Conservation (phyloP, 64 coral and sea anemone genomes). For the Pocillopora damicornis region DNA sequence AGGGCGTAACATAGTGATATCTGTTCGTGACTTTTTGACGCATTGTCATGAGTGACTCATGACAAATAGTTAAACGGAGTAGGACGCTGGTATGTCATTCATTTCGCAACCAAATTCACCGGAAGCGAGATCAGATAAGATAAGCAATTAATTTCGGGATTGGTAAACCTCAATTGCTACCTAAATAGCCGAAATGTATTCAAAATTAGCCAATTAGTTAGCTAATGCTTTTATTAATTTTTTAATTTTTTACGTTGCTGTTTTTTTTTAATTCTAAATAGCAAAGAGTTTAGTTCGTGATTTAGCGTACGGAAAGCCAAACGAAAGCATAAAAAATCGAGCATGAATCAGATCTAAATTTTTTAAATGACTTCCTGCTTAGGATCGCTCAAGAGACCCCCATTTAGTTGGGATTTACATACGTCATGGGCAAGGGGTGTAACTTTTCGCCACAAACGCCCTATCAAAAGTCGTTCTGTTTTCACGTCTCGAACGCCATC, state of each 20-base stretch:
- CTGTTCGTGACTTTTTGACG: constrained; percentile 9
- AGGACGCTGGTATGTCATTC: neutral
- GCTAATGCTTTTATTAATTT: neutral
- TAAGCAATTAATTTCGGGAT: constrained; percentile 24
- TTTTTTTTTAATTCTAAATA: neutral
- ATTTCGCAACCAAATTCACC: neutral
- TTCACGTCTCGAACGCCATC: too few relatives aligned
- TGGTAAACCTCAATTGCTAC: neutral
- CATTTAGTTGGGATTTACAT: too few relatives aligned
- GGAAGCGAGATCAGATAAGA: constrained; percentile 21
- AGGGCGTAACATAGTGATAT: neutral
- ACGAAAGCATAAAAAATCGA: neutral
- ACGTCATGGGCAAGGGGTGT: too few relatives aligned
- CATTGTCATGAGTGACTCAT: neutral
- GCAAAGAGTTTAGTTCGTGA: neutral
- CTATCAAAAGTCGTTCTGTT: too few relatives aligned
- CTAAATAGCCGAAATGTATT: neutral
- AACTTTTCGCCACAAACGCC: too few relatives aligned
- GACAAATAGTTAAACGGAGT: neutral
- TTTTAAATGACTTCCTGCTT: neutral
- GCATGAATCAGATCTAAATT: neutral
- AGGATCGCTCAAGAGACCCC: too few relatives aligned
- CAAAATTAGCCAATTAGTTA: neutral
- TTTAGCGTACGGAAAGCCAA: neutral
- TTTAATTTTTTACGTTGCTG: neutral